Conservation (phyloP, 1,140 invertebrate species). For the Bemisia tabaci region DNA sequence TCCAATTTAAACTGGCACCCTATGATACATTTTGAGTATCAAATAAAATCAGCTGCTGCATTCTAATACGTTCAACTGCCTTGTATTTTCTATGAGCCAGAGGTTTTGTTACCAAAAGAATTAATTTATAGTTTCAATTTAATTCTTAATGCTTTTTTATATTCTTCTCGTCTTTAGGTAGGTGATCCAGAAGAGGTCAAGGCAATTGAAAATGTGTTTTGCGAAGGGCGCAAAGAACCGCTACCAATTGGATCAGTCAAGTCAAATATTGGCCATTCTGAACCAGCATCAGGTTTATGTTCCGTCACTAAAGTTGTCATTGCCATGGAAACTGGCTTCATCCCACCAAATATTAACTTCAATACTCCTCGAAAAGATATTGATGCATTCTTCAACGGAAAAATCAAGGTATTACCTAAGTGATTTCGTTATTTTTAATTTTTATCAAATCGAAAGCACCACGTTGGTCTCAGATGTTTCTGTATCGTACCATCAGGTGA, state of each 20-base stretch:
- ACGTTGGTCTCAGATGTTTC: no score
- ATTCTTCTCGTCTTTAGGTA: constrained; percentile 48
- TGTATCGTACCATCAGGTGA: no score
- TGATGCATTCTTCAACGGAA: constrained; percentile 45
- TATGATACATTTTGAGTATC: no score
- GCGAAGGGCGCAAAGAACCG: constrained; percentile 46
- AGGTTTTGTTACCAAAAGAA: no score
- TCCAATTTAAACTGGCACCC: no score
- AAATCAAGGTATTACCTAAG: constrained; percentile 32
- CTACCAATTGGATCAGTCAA: constrained; percentile 81
- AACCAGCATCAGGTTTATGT: constrained; percentile 76
- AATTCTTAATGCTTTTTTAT: no score
- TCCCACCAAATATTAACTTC: constrained; percentile 62
- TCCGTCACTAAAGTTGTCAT: constrained; percentile 63
- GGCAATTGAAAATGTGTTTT: constrained; percentile 72
- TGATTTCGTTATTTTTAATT: constrained; percentile 2
- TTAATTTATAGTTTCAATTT: no score
- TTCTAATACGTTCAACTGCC: no score
- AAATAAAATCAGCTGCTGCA: no score
- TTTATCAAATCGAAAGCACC: no score
- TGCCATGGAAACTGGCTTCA: constrained; percentile 48
- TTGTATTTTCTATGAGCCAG: no score
- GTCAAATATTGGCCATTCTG: constrained; percentile 86
- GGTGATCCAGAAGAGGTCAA: constrained; percentile 80
- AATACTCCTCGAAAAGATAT: constrained; percentile 50